Base-by-base conservation (phyloP, 2,888 invertebrate species). In the Ischnus inquisitorius region DNA sequence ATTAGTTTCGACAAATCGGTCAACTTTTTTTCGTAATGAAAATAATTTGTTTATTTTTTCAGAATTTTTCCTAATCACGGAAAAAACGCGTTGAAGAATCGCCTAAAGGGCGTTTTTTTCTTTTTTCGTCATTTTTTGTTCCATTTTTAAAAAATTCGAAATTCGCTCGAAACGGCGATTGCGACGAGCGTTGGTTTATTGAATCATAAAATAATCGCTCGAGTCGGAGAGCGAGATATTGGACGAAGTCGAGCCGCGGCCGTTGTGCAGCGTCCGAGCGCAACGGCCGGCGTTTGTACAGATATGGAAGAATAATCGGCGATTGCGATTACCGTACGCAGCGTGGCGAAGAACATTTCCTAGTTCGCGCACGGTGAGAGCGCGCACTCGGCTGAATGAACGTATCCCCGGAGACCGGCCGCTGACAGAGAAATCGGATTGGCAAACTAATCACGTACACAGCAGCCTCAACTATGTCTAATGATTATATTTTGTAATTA, bases 381-480 rank as follows among this genome's bases (percentile, higher is more conserved):
- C 62, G 41, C 22, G 22, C 19, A 34, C 22, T 5, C n/a, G 8
- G 54, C 28, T 43, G 19, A 65, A 81, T 48, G 25, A 22, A 60
- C 14, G 60, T 25, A 28, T n/a, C n/a, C 4, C 28, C 14, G 28
- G 12, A n/a, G n/a, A 5, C 14, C 14, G 1, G 14, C 14, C 16
- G 25, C 64, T 39, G 54, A 62, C 77, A 51, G 81, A 57, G 83
- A 80, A 84, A 81, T 84, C 74, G 83, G 51, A 78, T 62, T 80
- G 68, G 74, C 62, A 74, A 83, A 80, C 80, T 80, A 80, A 78
- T 85, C 71, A 82, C 60, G 77, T 78, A 78, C 68, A 54, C 68
- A 48, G 62, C 71, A 60, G 69, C n/a, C n/a, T 77, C 75, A 60
- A 68, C 60, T 60, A 43, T 68, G 67, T 69, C 64, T 67, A 74